Percentiles rank a stretch among this genome's conserved stretches.
Conservation (phyloP, 2,113 vertebrate genomes). For the Xiphophorus hellerii region DNA sequence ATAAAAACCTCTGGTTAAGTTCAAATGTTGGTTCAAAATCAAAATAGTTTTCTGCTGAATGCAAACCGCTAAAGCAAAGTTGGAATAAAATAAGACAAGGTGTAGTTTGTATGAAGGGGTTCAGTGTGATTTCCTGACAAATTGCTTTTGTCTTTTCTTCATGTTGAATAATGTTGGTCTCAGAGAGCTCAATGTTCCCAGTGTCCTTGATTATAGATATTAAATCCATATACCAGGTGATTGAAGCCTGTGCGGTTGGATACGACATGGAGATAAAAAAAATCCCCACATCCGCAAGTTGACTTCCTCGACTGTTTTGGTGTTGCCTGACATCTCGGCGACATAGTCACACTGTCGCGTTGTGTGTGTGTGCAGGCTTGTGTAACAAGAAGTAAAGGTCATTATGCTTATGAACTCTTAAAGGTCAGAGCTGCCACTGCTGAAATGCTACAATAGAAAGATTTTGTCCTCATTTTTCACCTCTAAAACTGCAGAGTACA, state of each 20-base stretch:
- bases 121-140: background rate
- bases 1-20: too few relatives aligned
- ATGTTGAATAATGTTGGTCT: background rate
- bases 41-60: too few relatives aligned
- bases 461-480: constrained; percentile 23
- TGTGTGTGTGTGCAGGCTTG: background rate
- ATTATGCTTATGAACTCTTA: background rate
- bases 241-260: background rate
- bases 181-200: background rate
- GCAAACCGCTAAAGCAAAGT: too few relatives aligned
- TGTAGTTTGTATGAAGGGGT: too few relatives aligned
- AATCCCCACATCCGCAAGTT: background rate
- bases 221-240: background rate
- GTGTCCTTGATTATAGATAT: background rate
- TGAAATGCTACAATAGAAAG: constrained; percentile 3
- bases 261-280: background rate
- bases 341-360: background rate
- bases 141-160: background rate
- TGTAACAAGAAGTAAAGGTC: constrained; percentile 22
- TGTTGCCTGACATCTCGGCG: background rate
- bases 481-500: constrained; percentile 7
- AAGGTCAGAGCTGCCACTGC: constrained; percentile 14
- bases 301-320: constrained; percentile 1
- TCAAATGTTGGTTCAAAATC: too few relatives aligned
- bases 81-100: too few relatives aligned